These are phyloP conservation scores for Botia almorhae DNA, from an alignment of 2,797 vertebrate genomes.

Conservation along the genomic window DNA sequence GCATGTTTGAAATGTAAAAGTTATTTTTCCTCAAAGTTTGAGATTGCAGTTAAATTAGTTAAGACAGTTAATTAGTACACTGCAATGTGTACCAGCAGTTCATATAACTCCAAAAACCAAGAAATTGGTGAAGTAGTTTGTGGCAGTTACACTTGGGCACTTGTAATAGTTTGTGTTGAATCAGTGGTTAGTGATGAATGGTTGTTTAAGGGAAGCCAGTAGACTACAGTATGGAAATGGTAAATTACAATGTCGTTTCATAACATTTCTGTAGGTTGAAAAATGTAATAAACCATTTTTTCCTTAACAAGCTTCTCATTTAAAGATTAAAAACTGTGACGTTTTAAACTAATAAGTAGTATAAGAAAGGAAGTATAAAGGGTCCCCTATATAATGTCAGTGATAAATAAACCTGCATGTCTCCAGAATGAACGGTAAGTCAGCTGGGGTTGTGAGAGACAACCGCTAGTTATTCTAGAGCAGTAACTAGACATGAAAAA, in stretches of 20 bases:
- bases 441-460: slow-evolving; percentile 67
- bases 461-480: slow-evolving; percentile 74
- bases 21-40: not conserved
- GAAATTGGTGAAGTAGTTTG: not conserved
- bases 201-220: not conserved
- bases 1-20: not conserved
- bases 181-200: not conserved
- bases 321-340: not conserved
- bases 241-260: not conserved
- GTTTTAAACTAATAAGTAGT: not conserved
- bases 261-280: no score
- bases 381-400: slow-evolving; percentile 64
- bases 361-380: slow-evolving; percentile 5
- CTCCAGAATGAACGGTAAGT: slow-evolving; percentile 69
- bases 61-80: not conserved
- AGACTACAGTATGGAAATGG: not conserved
- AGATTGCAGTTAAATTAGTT: not conserved
- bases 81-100: not conserved
- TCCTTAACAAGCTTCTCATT: no score
- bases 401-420: not conserved
- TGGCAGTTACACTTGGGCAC: not conserved
- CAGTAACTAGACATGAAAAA: slow-evolving; percentile 76
- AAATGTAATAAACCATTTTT: no score
- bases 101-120: not conserved
- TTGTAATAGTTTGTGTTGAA: not conserved